A percentile compares a stretch with the other conserved stretches of the same genome.
Conservation (phyloP, 2,888 invertebrate species). For the Chymomyza procnemis region DNA sequence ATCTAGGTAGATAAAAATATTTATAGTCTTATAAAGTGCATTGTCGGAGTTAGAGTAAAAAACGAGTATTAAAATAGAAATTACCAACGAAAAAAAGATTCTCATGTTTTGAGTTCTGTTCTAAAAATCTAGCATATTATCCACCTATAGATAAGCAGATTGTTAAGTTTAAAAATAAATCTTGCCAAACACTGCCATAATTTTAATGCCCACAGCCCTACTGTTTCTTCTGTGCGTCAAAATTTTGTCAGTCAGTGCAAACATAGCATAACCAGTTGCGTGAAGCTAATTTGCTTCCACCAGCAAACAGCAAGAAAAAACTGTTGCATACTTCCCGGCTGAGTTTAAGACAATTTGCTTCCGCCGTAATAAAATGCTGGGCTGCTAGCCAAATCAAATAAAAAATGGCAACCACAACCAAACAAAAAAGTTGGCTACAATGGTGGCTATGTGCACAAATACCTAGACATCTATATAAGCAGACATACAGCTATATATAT, state of each 20-base stretch:
- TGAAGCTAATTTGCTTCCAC: constrained; percentile 8
- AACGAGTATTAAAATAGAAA: no score
- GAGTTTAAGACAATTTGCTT: constrained; percentile 61
- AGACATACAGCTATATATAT: constrained; percentile 47
- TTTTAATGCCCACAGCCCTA: no score
- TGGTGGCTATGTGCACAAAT: constrained; percentile 40
- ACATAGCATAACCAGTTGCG: constrained; percentile 7
- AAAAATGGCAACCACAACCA: not conserved
- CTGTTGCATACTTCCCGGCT: constrained; percentile 67
- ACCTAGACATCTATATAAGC: no score
- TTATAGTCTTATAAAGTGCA: no score
- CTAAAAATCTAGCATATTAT: no score
- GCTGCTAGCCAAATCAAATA: not conserved
- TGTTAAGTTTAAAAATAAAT: no score
- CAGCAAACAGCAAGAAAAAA: constrained; percentile 42
- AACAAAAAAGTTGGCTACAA: not conserved
- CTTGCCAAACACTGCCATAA: no score
- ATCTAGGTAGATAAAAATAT: no score
- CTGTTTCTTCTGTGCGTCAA: not conserved
- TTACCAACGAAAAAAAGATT: no score
- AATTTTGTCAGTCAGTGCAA: not conserved
- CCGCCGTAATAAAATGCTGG: constrained; percentile 35
- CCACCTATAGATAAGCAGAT: no score
- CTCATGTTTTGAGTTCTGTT: no score
- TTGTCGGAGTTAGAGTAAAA: no score